Conservation (phyloP, 2,113 vertebrate species). For the Triplophysa dalaica region DNA sequence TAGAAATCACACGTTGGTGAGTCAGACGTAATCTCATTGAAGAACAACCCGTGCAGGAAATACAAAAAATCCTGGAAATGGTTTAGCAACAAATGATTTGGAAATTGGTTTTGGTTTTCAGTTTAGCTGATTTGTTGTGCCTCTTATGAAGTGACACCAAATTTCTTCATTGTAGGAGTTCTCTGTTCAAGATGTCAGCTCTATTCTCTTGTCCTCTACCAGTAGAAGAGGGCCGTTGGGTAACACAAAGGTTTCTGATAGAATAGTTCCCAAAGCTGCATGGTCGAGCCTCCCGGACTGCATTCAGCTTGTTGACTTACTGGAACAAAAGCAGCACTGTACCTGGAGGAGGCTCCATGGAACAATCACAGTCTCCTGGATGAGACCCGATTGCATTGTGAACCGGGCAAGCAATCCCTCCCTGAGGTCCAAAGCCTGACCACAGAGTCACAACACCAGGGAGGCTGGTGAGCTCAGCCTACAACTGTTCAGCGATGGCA, state of each 20-base stretch:
- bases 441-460: conserved; percentile 74
- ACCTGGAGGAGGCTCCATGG: conserved; percentile 77
- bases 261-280: conserved; percentile 69
- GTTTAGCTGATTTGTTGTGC: conserved; percentile 39
- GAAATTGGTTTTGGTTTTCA: not conserved
- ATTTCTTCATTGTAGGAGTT: conserved; percentile 57
- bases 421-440: conserved; percentile 69
- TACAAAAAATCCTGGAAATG: not conserved
- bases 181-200: conserved; percentile 51
- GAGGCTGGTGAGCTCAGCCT: conserved; percentile 57
- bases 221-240: conserved; percentile 58
- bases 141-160: conserved; percentile 27
- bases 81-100: not conserved
- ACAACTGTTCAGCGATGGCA: conserved; percentile 51
- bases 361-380: conserved; percentile 81
- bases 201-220: conserved; percentile 57
- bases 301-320: conserved; percentile 77
- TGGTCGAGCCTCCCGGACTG: conserved; percentile 68
- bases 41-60: not conserved
- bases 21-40: not conserved
- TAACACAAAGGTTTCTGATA: conserved; percentile 74
- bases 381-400: conserved; percentile 82
- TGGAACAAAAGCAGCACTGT: conserved; percentile 91
- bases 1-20: conserved; percentile 7
- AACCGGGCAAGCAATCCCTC: conserved; percentile 75